A percentile compares a stretch with the other conserved stretches of the same genome.
These are phyloP conservation scores for Onychomys leucogaster DNA, from an alignment of 2,797 vertebrate species.

Conservation along the genomic window DNA sequence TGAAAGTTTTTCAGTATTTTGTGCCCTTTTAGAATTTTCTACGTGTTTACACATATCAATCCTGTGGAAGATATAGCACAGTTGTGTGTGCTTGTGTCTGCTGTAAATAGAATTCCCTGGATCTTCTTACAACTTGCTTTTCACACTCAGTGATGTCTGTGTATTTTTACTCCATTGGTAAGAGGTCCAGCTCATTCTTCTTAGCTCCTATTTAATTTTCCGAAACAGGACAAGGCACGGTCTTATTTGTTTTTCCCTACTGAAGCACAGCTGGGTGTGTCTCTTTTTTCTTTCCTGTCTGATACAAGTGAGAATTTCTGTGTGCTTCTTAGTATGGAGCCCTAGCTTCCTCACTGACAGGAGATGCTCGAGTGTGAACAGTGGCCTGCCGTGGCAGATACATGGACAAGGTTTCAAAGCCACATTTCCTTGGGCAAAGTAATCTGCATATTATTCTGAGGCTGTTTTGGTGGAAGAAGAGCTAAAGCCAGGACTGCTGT, in stretches of 20 bases:
- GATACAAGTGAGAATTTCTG: background rate
- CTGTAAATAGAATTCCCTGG: background rate
- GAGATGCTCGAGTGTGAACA: background rate
- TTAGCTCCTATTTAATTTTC: background rate
- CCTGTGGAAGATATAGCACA: background rate
- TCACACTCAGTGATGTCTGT: background rate
- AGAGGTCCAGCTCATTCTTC: background rate
- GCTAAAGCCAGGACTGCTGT: background rate
- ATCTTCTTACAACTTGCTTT: background rate
- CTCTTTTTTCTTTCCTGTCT: background rate
- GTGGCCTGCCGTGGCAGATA: background rate
- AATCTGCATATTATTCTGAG: background rate
- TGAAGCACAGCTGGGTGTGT: background rate
- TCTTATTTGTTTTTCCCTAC: background rate
- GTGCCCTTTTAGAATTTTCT: constrained; percentile 33
- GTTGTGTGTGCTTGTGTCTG: background rate
- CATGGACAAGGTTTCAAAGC: background rate
- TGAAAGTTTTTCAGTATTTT: background rate
- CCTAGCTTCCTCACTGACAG: background rate
- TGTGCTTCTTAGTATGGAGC: background rate
- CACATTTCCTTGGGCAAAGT: background rate
- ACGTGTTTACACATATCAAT: background rate
- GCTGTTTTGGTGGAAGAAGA: background rate
- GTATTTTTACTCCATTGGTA: background rate
- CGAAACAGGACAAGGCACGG: background rate